phyloP scores from a whole-genome alignment of 2,113 vertebrate genomes.

The Tyrannus savana region DNA sequence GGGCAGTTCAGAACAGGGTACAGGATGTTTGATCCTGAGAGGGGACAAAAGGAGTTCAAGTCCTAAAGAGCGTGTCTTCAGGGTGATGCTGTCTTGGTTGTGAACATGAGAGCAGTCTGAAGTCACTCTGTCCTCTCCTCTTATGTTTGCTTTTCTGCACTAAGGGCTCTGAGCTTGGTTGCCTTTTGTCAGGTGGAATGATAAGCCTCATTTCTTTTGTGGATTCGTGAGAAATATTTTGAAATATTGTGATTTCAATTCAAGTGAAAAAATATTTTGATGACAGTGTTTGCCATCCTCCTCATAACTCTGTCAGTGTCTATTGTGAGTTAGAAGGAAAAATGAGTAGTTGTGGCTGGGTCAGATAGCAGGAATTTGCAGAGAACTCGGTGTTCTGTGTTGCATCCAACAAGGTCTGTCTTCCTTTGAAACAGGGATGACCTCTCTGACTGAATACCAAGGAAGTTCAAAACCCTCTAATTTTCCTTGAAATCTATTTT shows the following conservation, averaged over 20 bases:
- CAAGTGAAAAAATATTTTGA: neutral
- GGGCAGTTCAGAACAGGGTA: neutral
- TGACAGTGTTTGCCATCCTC: neutral
- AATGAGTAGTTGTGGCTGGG: neutral
- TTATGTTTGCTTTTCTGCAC: neutral
- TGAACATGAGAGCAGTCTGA: neutral
- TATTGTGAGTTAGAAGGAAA: neutral
- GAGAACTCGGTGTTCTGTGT: neutral
- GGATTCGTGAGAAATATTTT: neutral
- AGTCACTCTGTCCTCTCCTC: neutral
- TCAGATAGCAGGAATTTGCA: neutral
- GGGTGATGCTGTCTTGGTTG: rapidly evolving
- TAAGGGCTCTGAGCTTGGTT: neutral
- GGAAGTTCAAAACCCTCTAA: slow-evolving; percentile 27
- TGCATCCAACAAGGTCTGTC: neutral
- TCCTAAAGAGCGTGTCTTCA: neutral
- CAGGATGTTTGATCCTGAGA: neutral
- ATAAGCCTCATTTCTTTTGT: neutral
- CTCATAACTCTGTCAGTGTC: neutral
- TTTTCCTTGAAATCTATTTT: slow-evolving; percentile 43
- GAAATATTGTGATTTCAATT: neutral
- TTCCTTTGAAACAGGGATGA: neutral
- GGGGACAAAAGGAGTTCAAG: rapidly evolving
- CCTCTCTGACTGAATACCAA: neutral
- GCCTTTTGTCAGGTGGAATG: neutral